Evolutionary conservation across 53 echinoderm and acorn worm genomes (phyloP).

Genomic region (Paracentrotus lividus): DNA sequence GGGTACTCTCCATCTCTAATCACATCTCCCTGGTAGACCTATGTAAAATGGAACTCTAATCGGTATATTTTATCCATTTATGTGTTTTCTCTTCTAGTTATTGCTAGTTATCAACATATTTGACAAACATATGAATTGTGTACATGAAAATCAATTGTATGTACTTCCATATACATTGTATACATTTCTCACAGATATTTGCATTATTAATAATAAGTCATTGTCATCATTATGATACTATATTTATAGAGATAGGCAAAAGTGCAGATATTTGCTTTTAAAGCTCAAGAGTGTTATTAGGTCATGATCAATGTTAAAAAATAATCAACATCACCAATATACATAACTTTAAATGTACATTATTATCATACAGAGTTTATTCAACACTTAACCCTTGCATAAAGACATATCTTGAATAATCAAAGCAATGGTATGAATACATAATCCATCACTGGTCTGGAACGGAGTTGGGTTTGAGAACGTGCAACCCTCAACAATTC

Average conservation of each 20-base stretch:
- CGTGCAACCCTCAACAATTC: not conserved
- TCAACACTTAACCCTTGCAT: not conserved
- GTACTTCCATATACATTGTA: not conserved
- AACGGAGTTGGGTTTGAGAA: too few relatives aligned
- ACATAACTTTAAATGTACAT: not conserved
- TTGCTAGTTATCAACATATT: not conserved
- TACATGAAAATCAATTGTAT: not conserved
- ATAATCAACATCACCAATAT: not conserved
- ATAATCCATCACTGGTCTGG: not conserved
- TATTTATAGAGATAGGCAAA: not conserved
- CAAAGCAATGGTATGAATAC: not conserved
- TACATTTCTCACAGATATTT: too few relatives aligned
- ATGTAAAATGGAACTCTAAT: not conserved
- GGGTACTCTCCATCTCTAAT: not conserved
- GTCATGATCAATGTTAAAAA: not conserved
- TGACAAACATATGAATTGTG: not conserved
- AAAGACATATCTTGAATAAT: not conserved
- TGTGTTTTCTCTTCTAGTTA: not conserved
- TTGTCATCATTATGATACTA: too few relatives aligned
- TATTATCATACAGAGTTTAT: not conserved
- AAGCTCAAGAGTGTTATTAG: not conserved
- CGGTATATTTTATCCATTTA: not conserved
- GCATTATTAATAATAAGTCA: too few relatives aligned
- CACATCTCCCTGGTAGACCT: too few relatives aligned
- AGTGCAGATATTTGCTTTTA: not conserved